Evolutionary conservation across 2,797 vertebrate species (phyloP).

Genomic region (Antrozous pallidus): DNA sequence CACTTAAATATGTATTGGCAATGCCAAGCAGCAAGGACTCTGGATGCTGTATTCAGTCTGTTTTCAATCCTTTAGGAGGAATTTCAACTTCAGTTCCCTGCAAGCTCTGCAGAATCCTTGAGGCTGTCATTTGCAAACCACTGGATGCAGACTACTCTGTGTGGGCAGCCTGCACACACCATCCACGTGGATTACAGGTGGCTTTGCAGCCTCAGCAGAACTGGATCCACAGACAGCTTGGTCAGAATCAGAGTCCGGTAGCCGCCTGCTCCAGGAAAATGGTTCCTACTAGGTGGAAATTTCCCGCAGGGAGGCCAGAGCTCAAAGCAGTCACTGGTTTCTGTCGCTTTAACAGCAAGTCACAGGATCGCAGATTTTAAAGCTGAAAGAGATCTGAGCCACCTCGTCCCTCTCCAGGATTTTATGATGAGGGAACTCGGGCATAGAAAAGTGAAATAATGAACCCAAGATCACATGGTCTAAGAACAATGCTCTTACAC

Average conservation of each 20-base stretch:
- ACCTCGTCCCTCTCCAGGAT: background rate
- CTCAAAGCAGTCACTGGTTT: background rate
- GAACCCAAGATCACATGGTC: background rate
- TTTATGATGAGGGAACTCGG: background rate
- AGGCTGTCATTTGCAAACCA: conserved; percentile 68
- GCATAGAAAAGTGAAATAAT: background rate
- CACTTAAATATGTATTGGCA: background rate
- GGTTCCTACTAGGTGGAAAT: background rate
- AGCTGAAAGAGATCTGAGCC: background rate
- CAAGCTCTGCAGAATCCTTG: conserved; percentile 3
- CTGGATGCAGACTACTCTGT: background rate
- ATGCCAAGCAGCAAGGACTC: background rate
- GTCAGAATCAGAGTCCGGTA: conserved; percentile 41
- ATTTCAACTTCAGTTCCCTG: background rate
- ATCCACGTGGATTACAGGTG: background rate
- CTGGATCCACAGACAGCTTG: background rate
- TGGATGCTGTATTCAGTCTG: background rate
- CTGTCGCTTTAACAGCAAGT: background rate
- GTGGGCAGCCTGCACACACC: background rate
- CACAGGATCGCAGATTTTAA: background rate
- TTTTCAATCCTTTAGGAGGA: background rate
- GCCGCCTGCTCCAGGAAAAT: conserved; percentile 33
- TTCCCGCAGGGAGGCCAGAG: background rate
- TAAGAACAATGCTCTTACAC: background rate
- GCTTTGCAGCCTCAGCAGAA: conserved; percentile 59